Evolutionary conservation across 2,888 invertebrate species (phyloP).

Genomic region (Diaphora mendica): DNA sequence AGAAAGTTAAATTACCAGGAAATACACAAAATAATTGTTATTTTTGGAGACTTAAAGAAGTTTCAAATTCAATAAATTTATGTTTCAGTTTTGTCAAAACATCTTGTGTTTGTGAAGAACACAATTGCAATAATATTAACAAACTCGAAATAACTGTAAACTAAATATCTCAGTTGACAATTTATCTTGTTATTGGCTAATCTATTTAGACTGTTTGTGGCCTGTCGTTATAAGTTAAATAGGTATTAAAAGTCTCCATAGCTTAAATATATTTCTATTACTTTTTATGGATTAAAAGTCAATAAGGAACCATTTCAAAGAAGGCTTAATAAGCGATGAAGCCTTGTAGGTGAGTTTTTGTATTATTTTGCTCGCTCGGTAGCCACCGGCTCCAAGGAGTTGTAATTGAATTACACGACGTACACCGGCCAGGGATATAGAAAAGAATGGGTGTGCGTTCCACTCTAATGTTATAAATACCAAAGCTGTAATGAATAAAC

Average conservation of each 20-base stretch:
- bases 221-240: not conserved
- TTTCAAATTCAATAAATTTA: slow-evolving; percentile 12
- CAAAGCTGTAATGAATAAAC: not conserved
- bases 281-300: too few species aligned
- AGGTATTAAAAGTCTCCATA: not conserved
- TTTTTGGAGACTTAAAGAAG: not conserved
- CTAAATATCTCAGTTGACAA: not conserved
- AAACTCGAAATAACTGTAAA: not conserved
- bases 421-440: slow-evolving; percentile 54
- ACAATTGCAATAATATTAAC: not conserved
- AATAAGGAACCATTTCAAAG: slow-evolving; percentile 11
- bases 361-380: slow-evolving; percentile 57
- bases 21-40: not conserved
- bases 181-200: not conserved
- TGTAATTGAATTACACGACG: slow-evolving; percentile 78
- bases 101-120: slow-evolving; percentile 1
- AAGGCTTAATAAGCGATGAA: slow-evolving; percentile 64
- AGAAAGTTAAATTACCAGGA: slow-evolving; percentile 2
- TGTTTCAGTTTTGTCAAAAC: not conserved
- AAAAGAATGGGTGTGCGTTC: slow-evolving; percentile 30
- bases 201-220: not conserved
- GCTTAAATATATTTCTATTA: not conserved
- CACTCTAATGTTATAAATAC: slow-evolving; percentile 12
- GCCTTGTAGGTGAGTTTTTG: slow-evolving; percentile 70
- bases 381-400: slow-evolving; percentile 60